These are phyloP conservation scores for Dermolepida albohirtum DNA, from an alignment of 2,888 invertebrate species.

Conservation along the genomic window DNA sequence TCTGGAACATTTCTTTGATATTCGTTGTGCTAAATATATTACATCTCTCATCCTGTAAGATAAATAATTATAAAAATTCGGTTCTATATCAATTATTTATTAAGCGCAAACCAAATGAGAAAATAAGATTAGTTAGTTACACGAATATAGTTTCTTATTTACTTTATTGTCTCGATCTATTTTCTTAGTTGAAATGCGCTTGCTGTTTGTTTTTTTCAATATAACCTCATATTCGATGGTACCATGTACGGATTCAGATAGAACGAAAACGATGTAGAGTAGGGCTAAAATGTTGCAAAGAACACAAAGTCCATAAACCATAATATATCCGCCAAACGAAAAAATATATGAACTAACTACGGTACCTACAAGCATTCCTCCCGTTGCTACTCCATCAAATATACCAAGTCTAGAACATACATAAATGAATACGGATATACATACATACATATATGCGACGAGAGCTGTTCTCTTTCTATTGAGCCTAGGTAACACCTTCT, in stretches of 20 bases:
- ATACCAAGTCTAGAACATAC: conserved; percentile 70
- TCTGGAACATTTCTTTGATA: conserved; percentile 68
- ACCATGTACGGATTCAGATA: conserved; percentile 66
- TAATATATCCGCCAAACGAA: conserved; percentile 67
- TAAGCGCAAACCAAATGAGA: no score
- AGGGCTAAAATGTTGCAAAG: conserved; percentile 65
- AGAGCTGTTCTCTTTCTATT: no score
- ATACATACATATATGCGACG: no score
- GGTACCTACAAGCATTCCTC: conserved; percentile 73
- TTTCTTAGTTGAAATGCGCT: background rate
- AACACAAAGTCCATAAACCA: conserved; percentile 67
- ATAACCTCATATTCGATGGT: background rate
- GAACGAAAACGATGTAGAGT: conserved; percentile 65
- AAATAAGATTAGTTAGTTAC: no score
- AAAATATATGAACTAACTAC: conserved; percentile 72
- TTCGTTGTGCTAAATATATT: conserved; percentile 44
- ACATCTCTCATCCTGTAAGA: conserved; percentile 44
- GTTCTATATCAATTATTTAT: no score
- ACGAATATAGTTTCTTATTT: no score
- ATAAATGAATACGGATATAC: no score
- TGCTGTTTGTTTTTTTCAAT: background rate
- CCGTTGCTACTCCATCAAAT: conserved; percentile 71
- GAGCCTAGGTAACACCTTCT: no score
- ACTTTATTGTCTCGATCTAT: no score
- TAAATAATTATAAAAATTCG: no score